Conservation (phyloP, 2,113 vertebrate species). For the Chrysochloris asiatica region DNA sequence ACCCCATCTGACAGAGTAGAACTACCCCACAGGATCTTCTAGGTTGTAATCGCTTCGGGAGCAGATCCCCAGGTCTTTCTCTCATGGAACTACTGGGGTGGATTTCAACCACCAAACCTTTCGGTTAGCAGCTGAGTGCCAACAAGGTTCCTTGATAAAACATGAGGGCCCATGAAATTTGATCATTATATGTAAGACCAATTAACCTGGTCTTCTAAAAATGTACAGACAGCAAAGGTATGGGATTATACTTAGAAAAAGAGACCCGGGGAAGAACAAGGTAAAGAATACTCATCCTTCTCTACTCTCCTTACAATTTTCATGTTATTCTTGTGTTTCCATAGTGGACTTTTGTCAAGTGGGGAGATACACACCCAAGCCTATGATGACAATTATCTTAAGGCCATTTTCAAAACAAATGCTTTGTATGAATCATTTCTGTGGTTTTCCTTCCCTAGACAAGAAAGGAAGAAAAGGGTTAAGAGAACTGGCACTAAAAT, state of each 20-base stretch:
- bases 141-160: not conserved
- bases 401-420: constrained; percentile 52
- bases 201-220: not conserved
- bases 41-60: not conserved
- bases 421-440: not conserved
- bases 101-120: not conserved
- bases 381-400: constrained; percentile 29
- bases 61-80: not conserved
- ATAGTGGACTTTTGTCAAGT: constrained; percentile 42
- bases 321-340: constrained; percentile 28
- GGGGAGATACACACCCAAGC: not conserved
- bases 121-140: not conserved
- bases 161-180: constrained; percentile 24
- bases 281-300: not conserved
- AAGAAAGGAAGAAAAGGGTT: not conserved
- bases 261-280: not conserved
- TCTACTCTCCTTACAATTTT: constrained; percentile 47
- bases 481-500: not conserved
- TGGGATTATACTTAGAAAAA: not conserved
- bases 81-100: not conserved
- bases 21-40: not conserved
- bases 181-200: not conserved
- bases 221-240: not conserved
- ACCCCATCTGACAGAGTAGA: too few relatives aligned
- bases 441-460: constrained; percentile 9